A percentile compares a stretch with the other conserved stretches of the same genome.
Conservation (phyloP, 2,888 invertebrate genomes). For the Thymelicus lineola region DNA sequence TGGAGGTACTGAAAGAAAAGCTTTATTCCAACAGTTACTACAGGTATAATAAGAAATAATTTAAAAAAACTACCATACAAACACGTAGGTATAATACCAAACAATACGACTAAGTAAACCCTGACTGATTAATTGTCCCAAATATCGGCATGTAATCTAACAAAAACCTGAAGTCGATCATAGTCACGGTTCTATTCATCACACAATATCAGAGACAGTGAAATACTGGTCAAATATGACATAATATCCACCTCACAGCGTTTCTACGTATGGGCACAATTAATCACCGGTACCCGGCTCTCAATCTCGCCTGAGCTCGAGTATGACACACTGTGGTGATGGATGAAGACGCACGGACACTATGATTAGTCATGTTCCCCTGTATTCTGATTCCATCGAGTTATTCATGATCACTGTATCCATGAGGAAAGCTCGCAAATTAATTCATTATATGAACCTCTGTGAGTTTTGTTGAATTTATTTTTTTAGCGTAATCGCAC, state of each 20-base stretch:
- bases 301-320: constrained; percentile 36
- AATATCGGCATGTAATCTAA: too few relatives aligned
- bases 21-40: too few relatives aligned
- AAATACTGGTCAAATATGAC: constrained; percentile 3
- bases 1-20: too few relatives aligned
- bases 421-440: constrained; percentile 1
- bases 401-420: constrained; percentile 10
- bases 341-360: constrained; percentile 43
- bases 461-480: too few relatives aligned
- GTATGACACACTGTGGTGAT: constrained; percentile 45
- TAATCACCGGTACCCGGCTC: constrained; percentile 42
- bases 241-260: constrained; percentile 7
- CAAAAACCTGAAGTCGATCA: not conserved
- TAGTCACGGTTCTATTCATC: not conserved
- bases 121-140: too few relatives aligned
- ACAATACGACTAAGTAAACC: too few relatives aligned
- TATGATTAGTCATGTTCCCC: constrained; percentile 44
- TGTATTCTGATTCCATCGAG: constrained; percentile 18
- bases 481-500: too few relatives aligned
- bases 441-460: not conserved
- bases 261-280: constrained; percentile 36
- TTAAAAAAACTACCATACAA: too few relatives aligned
- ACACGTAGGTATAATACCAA: too few relatives aligned
- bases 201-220: not conserved
- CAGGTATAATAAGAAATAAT: too few relatives aligned